These are phyloP conservation scores for Oncorhynchus keta DNA, from an alignment of 2,113 vertebrate genomes.

Conservation along the genomic window DNA sequence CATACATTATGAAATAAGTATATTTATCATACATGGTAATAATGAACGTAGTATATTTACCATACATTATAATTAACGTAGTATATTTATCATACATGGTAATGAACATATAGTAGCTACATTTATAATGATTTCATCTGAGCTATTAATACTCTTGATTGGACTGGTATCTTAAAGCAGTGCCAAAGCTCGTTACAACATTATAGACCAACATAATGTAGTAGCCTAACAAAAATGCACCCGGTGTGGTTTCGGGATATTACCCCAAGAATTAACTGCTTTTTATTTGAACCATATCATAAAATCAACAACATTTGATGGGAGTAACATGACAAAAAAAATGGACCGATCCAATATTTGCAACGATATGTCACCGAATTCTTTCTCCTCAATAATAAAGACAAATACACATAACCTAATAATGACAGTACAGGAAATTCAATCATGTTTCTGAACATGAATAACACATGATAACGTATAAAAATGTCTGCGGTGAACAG, in stretches of 20 bases:
- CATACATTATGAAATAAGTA: no score
- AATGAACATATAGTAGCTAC: no score
- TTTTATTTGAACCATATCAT: constrained; percentile 40
- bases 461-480: neutral
- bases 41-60: no score
- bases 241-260: neutral
- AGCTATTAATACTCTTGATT: neutral
- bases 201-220: neutral
- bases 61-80: no score
- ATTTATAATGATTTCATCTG: neutral
- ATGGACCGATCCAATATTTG: constrained; percentile 18
- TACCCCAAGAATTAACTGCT: neutral
- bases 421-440: constrained; percentile 15
- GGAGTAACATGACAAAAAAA: neutral
- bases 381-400: neutral
- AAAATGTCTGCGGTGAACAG: neutral
- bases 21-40: no score
- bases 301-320: constrained; percentile 40
- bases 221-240: neutral
- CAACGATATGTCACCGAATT: neutral
- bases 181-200: no score
- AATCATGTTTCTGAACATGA: constrained; percentile 1
- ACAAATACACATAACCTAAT: neutral
- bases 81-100: no score
- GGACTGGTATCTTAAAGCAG: neutral